Percentiles rank a stretch among this genome's conserved stretches.
Conservation (phyloP, 2,888 invertebrate genomes). For the Sepiola atlantica region DNA sequence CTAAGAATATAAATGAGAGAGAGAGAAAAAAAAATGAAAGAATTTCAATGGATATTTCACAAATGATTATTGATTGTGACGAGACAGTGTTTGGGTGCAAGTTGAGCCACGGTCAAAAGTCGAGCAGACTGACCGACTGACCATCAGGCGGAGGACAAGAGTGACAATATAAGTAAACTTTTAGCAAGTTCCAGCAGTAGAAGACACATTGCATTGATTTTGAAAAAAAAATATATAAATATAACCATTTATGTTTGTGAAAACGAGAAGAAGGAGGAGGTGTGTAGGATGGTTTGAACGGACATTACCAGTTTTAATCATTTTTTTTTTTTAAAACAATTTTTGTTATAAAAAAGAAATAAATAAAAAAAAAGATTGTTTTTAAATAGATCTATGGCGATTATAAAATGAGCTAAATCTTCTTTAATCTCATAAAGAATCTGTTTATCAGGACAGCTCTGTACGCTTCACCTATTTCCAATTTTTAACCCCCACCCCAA, state of each 20-base stretch:
- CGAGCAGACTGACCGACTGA: not conserved
- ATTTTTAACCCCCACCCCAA: not conserved
- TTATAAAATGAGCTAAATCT: not conserved
- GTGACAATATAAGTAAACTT: not conserved
- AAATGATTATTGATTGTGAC: slow-evolving; percentile 2
- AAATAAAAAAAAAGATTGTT: too few relatives aligned
- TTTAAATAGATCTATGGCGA: not conserved
- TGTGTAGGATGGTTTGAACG: not conserved
- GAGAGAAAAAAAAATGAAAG: not conserved
- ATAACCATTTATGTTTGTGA: not conserved
- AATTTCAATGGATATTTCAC: not conserved
- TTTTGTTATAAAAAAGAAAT: not conserved
- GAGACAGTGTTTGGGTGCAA: slow-evolving; percentile 10
- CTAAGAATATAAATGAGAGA: slow-evolving; percentile 32
- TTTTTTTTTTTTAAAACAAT: not conserved
- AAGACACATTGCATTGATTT: slow-evolving; percentile 20
- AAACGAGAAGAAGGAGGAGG: not conserved
- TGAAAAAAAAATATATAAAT: not conserved
- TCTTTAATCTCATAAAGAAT: not conserved
- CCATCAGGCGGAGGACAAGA: not conserved
- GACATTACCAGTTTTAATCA: not conserved
- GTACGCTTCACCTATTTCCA: not conserved
- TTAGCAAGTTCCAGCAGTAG: slow-evolving; percentile 32
- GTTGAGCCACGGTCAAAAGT: not conserved
- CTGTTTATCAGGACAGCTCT: slow-evolving; percentile 1